Conservation (phyloP, 2,888 invertebrate species). For the Electrophaes corylata region DNA sequence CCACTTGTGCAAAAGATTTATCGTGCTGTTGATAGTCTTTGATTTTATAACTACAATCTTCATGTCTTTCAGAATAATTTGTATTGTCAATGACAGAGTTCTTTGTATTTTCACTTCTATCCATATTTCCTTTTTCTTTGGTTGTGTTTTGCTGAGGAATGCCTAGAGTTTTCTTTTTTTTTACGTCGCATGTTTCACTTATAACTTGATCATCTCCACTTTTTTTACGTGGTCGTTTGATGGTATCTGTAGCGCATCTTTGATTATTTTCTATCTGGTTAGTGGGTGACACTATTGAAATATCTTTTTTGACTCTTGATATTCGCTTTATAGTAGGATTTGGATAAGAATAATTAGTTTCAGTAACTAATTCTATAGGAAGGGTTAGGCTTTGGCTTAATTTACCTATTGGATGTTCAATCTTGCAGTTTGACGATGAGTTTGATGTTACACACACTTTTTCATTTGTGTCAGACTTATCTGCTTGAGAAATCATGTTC, state of each 20-base stretch:
- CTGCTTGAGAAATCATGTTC: background rate
- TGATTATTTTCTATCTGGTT: conserved; percentile 1
- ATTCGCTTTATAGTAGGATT: conserved; percentile 12
- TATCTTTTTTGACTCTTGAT: conserved; percentile 15
- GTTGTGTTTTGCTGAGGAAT: background rate
- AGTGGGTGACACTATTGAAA: conserved; percentile 1
- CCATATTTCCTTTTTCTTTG: background rate
- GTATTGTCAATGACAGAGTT: background rate
- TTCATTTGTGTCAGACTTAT: background rate
- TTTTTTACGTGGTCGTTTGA: conserved; percentile 4
- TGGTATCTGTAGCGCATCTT: background rate
- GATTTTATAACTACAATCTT: no score
- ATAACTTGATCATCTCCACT: background rate
- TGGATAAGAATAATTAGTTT: conserved; percentile 7
- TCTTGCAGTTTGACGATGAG: background rate
- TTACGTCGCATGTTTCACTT: background rate
- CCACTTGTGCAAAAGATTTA: no score
- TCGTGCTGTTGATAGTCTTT: no score
- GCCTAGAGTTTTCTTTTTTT: background rate
- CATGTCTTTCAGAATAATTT: background rate
- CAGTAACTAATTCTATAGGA: background rate
- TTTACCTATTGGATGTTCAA: background rate
- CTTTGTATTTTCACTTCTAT: background rate
- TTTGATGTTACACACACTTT: conserved; percentile 5
- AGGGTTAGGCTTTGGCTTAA: background rate